Conservation (phyloP, 2,797 vertebrate species). For the Melanotaenia nigrans region DNA sequence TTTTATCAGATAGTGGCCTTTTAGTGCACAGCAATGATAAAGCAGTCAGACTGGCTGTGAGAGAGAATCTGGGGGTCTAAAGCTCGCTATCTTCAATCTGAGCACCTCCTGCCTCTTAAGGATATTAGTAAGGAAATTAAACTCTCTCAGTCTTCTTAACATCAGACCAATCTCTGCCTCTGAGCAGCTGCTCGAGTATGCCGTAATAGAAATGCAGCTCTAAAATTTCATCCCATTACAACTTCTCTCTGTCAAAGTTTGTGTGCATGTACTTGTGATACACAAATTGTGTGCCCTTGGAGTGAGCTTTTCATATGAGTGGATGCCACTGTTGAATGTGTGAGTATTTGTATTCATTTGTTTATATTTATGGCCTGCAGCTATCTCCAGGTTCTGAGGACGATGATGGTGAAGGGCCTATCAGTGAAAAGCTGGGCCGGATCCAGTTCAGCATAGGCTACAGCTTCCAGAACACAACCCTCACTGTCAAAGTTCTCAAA, state of each 20-base stretch:
- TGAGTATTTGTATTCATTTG: conserved; percentile 20
- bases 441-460: conserved; percentile 99
- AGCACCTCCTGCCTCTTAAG: conserved; percentile 79
- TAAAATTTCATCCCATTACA: conserved; percentile 46
- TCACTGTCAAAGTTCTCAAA: conserved; percentile 97
- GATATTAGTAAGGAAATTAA: conserved; percentile 81
- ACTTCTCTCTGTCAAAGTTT: conserved; percentile 42
- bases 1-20: conserved; percentile 76
- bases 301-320: conserved; percentile 25
- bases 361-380: conserved; percentile 71
- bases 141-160: conserved; percentile 75
- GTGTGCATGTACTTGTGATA: conserved; percentile 24
- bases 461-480: conserved; percentile 98
- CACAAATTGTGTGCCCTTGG: conserved; percentile 42
- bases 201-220: conserved; percentile 49
- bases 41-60: conserved; percentile 65
- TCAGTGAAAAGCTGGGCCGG: conserved; percentile 94
- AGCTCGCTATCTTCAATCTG: conserved; percentile 76
- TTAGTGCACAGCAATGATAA: conserved; percentile 75
- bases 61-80: conserved; percentile 61
- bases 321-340: conserved; percentile 17
- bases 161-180: conserved; percentile 65
- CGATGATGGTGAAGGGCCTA: conserved; percentile 90
- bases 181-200: conserved; percentile 49
- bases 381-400: conserved; percentile 97